Evolutionary conservation across 2,888 invertebrate species (phyloP), one percentile per base, ranked within the genome.

Genomic region (Metacarcinus magister): DNA sequence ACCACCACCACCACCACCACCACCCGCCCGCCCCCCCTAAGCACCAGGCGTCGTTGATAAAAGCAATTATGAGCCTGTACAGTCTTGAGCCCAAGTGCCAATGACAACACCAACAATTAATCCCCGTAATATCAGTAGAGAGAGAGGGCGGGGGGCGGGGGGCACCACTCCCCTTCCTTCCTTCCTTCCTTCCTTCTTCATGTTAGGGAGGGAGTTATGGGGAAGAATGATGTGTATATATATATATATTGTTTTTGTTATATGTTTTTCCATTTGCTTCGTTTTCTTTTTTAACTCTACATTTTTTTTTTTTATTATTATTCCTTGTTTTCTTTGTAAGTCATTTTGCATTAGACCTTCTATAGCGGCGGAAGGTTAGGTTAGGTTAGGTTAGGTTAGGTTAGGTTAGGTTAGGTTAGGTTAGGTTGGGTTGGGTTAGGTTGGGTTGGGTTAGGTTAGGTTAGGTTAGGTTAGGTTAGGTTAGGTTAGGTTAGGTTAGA

Each of bases 51-150:
- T 87, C 93, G 95, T 92, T 87, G 95, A 95, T 95, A 95, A 95
- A 95, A 95, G 95, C 95, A 95, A 95, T 95, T 95, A 95, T 95
- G 93, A 87, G 92, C 93, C 87, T 95, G 93, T 92, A 48, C 87
- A 95, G 95, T 95, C 95, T 95, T 95, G 93, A 93, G 43, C 92
- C 95, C 75, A 92, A 67, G 60, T 60, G 60, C 75, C 23, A 92
- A 46, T 46, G 95, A 92, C 95, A 92, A 92, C 92, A 92, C 93
- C 87, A 95, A 93, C 93, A 82, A 87, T 95, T 87, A 95, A 95
- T 93, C 82, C 87, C 60, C 46, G 8, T 82, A 32, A 82, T 82
- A 82, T 0, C 2, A 32, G n/a, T 28, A 93, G 95, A 32, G 92
- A 10, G 92, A 92, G 48, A 32, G 92, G 7, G 92, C 16, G 92